Percentiles rank a stretch among this genome's conserved stretches.
phyloP scores from a whole-genome alignment of 2,888 invertebrate genomes.

The Peribatodes rhomboidaria region DNA sequence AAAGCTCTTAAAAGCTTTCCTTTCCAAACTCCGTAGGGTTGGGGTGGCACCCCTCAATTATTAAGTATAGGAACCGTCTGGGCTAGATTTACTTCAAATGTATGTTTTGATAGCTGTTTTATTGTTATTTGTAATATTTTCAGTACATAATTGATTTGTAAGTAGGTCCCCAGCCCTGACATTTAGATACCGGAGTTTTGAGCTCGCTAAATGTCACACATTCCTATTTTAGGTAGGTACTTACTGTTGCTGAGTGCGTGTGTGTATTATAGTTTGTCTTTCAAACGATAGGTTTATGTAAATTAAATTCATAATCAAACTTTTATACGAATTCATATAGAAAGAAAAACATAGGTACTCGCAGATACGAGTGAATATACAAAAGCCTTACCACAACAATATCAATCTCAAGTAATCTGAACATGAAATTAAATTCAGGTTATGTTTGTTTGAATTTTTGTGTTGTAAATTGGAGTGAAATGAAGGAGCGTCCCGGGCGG shows the following conservation, averaged over 20 bases:
- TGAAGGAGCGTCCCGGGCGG: constrained; percentile 86
- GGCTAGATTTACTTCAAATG: constrained; percentile 74
- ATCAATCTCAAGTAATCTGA: constrained; percentile 53
- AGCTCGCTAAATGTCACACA: constrained; percentile 42
- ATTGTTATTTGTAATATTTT: constrained; percentile 37
- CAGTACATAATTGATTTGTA: constrained; percentile 41
- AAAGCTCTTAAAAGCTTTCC: constrained; percentile 85
- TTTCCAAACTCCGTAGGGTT: constrained; percentile 77
- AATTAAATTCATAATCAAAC: not conserved
- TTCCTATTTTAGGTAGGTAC: constrained; percentile 18
- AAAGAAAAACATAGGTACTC: too few relatives aligned
- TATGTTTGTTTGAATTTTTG: constrained; percentile 83
- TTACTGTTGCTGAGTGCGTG: constrained; percentile 2
- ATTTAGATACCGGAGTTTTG: constrained; percentile 40
- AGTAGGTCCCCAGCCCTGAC: constrained; percentile 45
- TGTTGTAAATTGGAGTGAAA: constrained; percentile 86
- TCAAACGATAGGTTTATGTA: too few relatives aligned
- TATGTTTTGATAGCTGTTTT: constrained; percentile 55
- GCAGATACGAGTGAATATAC: not conserved
- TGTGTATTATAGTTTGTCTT: constrained; percentile 1
- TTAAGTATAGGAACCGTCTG: constrained; percentile 69
- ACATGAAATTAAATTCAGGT: constrained; percentile 72
- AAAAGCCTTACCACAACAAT: constrained; percentile 11
- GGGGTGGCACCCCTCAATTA: constrained; percentile 81
- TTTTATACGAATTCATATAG: too few relatives aligned